Evolutionary conservation across 2,797 vertebrate genomes (phyloP).

Genomic region (Limosa lapponica): DNA sequence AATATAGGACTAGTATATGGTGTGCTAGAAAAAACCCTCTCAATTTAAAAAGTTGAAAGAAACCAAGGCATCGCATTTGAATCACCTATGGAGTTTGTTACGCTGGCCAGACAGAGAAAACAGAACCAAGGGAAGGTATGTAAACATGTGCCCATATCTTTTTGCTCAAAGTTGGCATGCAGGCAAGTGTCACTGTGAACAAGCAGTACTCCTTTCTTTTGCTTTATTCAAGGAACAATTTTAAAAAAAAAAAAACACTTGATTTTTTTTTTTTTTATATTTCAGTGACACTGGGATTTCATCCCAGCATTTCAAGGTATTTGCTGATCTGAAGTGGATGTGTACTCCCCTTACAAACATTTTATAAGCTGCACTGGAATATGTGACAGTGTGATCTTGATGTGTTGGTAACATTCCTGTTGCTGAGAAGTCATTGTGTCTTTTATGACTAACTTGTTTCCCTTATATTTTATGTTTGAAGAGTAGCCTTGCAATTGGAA

Average conservation of each 20-base stretch:
- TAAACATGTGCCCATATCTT: fast-evolving
- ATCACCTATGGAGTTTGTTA: neutral
- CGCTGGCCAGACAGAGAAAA: neutral
- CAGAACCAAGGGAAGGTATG: neutral
- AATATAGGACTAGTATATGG: neutral
- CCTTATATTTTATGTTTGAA: neutral
- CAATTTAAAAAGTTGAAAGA: neutral
- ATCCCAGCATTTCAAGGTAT: neutral
- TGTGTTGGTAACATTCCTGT: neutral
- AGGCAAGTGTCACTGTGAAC: neutral
- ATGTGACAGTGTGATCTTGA: neutral
- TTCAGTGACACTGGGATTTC: neutral
- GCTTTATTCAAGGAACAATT: neutral
- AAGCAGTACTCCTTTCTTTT: neutral
- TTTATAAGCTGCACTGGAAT: neutral
- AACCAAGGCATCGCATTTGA: neutral
- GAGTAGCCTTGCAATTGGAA: neutral
- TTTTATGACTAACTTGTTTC: neutral
- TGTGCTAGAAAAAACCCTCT: neutral
- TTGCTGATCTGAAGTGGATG: neutral
- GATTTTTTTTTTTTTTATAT: neutral
- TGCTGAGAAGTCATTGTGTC: neutral
- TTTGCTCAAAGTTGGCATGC: neutral
- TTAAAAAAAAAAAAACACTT: neutral
- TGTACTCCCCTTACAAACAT: neutral